Percentiles rank a stretch among this genome's conserved stretches.
Evolutionary conservation across 1,140 invertebrate species (phyloP).

Genomic region (Sarcophaga bullata): DNA sequence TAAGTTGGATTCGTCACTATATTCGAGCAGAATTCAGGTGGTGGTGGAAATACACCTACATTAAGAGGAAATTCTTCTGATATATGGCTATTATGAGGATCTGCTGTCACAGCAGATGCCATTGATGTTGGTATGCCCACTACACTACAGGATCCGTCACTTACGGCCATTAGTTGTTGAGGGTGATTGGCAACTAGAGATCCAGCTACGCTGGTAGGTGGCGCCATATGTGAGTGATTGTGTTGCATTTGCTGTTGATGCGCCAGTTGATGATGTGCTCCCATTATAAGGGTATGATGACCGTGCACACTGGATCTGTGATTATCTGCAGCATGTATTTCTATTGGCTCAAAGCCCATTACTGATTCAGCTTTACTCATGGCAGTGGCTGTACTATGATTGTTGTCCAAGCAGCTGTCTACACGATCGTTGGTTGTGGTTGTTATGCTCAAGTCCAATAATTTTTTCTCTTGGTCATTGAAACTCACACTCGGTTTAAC

Average conservation of each 20-base stretch:
- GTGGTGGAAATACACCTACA: constrained; percentile 72
- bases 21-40: constrained; percentile 74
- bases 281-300: constrained; percentile 48
- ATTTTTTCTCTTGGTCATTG: constrained; percentile 85
- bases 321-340: constrained; percentile 78
- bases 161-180: constrained; percentile 60
- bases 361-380: constrained; percentile 64
- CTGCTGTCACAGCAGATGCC: constrained; percentile 46
- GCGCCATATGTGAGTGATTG: constrained; percentile 39
- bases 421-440: constrained; percentile 78
- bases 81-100: constrained; percentile 51
- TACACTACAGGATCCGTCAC: constrained; percentile 59
- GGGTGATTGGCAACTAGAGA: constrained; percentile 45
- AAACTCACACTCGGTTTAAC: constrained; percentile 80
- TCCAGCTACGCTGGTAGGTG: neutral
- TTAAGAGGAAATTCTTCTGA: constrained; percentile 64
- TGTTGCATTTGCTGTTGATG: constrained; percentile 49
- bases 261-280: constrained; percentile 25
- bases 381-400: constrained; percentile 63
- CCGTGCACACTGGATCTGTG: constrained; percentile 66
- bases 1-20: constrained; percentile 69
- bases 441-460: constrained; percentile 81
- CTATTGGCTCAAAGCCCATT: constrained; percentile 71
- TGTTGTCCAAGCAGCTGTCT: constrained; percentile 72
- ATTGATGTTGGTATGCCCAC: constrained; percentile 63